Evolutionary conservation across 2,888 invertebrate species (phyloP).

Genomic region (Onchidella celtica): DNA sequence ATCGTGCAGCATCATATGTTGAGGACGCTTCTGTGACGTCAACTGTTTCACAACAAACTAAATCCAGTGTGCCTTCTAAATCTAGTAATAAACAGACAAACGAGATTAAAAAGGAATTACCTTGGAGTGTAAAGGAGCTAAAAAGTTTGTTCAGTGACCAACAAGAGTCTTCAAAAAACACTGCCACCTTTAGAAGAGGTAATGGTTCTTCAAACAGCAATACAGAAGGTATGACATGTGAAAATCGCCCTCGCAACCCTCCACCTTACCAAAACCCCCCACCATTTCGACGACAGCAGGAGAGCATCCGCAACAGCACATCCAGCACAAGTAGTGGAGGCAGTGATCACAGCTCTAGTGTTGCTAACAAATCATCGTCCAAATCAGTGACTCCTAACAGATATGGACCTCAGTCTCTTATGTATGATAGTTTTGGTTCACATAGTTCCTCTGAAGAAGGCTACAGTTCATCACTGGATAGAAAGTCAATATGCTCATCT

Average conservation of each 20-base stretch:
- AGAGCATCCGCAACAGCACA: slow-evolving; percentile 61
- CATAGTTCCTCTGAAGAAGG: slow-evolving; percentile 57
- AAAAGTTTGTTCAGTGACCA: too few species aligned
- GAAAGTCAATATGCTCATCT: slow-evolving; percentile 57
- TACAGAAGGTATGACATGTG: background rate
- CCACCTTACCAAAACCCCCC: slow-evolving; percentile 66
- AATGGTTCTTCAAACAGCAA: slow-evolving; percentile 2
- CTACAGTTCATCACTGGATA: slow-evolving; percentile 63
- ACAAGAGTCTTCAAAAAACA: slow-evolving; percentile 60
- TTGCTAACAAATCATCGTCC: slow-evolving; percentile 48
- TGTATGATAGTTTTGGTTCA: slow-evolving; percentile 57
- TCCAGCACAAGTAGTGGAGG: slow-evolving; percentile 67
- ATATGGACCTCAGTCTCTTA: slow-evolving; percentile 37
- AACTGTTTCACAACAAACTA: background rate
- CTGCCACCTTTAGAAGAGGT: background rate
- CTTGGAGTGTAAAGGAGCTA: slow-evolving; percentile 72
- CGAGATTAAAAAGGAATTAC: slow-evolving; percentile 56
- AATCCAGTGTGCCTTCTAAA: background rate
- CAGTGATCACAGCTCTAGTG: slow-evolving; percentile 51
- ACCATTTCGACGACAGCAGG: slow-evolving; percentile 58
- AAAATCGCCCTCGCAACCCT: slow-evolving; percentile 21
- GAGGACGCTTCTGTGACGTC: slow-evolving; percentile 19
- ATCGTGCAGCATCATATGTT: background rate
- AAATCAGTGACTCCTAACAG: background rate
- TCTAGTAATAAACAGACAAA: background rate